Evolutionary conservation across 2,797 vertebrate species (phyloP), one percentile per base, ranked within the genome.

Genomic region (Channa striata): DNA sequence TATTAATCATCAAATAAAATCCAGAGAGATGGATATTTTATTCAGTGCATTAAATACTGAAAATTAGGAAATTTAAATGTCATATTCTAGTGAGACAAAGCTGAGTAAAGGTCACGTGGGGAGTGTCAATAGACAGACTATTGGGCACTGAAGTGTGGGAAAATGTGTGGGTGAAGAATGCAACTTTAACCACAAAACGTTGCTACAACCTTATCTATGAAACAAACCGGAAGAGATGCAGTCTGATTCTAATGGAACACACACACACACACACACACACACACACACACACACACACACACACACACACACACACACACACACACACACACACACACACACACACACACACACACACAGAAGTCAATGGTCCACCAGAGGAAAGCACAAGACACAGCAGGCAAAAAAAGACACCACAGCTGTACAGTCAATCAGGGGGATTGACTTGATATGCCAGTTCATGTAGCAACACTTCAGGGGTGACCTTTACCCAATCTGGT

Each of bases 401-500:
- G 19, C 21, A 43, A 36, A 43, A 36, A 46, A 52, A 12, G 39
- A 37, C 36, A 37, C 9, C 30, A 33, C 43, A 57, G 40, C 12
- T n/a, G 23, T 46, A 57, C 37, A 74, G 63, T 68, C 53, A 49
- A 51, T 78, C 59, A 20, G 33, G 44, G 0, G 13, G 36, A 77
- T 42, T 64, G 70, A 63, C 73, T 57, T 40, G 44, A 71, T 33
- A n/a, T 64, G 44, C 14, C 39, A 43, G 53, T 54, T 80, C 59
- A 20, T 25, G 56, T 63, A 42, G 78, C 34, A 10, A 63, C 30
- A 58, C 76, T 76, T 75, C 54, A 72, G 65, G 39, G 20, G 23
- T 72, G 73, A 85, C 78, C 82, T 80, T 83, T 65, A 70, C 20
- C 20, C 36, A 58, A 44, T 87, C 59, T 62, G 61, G 34, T 83